Conservation (phyloP, 2,113 vertebrate species). For the Salvelinus namaycush region DNA sequence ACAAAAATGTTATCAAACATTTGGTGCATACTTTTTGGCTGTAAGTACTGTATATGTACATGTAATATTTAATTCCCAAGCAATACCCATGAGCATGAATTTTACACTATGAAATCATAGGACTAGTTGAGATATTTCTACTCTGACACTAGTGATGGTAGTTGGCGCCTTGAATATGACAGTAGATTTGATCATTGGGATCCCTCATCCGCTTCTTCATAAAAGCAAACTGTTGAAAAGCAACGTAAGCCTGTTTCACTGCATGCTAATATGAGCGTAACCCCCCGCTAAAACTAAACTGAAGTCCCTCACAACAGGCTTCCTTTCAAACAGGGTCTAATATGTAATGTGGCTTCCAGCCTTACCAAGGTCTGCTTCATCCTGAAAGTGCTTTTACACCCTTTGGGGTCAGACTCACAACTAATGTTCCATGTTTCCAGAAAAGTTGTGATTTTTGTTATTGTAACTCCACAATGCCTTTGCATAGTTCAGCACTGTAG, state of each 20-base stretch:
- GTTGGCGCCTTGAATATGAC: background rate
- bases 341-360: slow-evolving; percentile 23
- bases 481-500: no score
- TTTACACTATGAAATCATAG: background rate
- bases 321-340: slow-evolving; percentile 44
- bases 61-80: slow-evolving; percentile 28
- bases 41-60: background rate
- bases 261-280: background rate
- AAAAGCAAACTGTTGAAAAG: background rate
- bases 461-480: no score
- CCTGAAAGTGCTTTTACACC: slow-evolving; percentile 11
- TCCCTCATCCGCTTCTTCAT: background rate
- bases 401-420: slow-evolving; percentile 1
- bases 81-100: background rate
- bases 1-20: background rate
- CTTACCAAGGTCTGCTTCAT: background rate
- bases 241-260: background rate
- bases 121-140: background rate
- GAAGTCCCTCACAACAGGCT: background rate
- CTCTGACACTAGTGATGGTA: background rate
- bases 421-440: background rate
- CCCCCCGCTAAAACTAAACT: background rate
- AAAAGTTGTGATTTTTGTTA: slow-evolving; percentile 1
- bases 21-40: background rate
- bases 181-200: background rate